Conservation (phyloP, 53 echinoderm and acorn worm species). For the Astropecten irregularis region DNA sequence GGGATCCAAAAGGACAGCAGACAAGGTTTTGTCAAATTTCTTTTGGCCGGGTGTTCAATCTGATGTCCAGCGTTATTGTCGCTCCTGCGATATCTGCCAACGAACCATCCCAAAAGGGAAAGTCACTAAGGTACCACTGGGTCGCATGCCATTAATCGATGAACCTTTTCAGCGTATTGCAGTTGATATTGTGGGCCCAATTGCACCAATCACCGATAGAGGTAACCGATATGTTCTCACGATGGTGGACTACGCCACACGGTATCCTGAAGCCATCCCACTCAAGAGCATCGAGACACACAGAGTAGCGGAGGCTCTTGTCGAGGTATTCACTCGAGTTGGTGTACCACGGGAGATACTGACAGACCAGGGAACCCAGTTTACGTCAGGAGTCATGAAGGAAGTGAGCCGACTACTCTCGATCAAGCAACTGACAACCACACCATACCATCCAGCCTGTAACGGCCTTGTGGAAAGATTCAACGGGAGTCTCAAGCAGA, state of each 20-base stretch:
- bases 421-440: slow-evolving; percentile 37
- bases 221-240: slow-evolving; percentile 50
- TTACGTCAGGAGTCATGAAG: slow-evolving; percentile 57
- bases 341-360: slow-evolving; percentile 66
- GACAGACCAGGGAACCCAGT: slow-evolving; percentile 57
- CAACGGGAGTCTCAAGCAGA: slow-evolving; percentile 49
- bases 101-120: slow-evolving; percentile 57
- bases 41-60: slow-evolving; percentile 61
- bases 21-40: slow-evolving; percentile 45
- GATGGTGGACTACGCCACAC: slow-evolving; percentile 48
- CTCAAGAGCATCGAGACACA: slow-evolving; percentile 51
- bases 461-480: slow-evolving; percentile 63
- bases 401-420: slow-evolving; percentile 60
- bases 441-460: slow-evolving; percentile 62
- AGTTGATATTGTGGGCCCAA: slow-evolving; percentile 63
- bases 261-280: slow-evolving; percentile 55
- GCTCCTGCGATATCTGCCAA: slow-evolving; percentile 72
- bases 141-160: slow-evolving; percentile 47
- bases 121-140: slow-evolving; percentile 55
- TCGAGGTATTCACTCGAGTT: slow-evolving; percentile 51
- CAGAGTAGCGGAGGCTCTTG: slow-evolving; percentile 43
- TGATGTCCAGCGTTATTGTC: slow-evolving; percentile 51
- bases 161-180: slow-evolving; percentile 49
- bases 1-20: slow-evolving; percentile 51
- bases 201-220: slow-evolving; percentile 36